Percentiles rank a stretch among this genome's conserved stretches.
These are phyloP conservation scores for Phengaris arion DNA, from an alignment of 2,888 invertebrate genomes.

Conservation along the genomic window DNA sequence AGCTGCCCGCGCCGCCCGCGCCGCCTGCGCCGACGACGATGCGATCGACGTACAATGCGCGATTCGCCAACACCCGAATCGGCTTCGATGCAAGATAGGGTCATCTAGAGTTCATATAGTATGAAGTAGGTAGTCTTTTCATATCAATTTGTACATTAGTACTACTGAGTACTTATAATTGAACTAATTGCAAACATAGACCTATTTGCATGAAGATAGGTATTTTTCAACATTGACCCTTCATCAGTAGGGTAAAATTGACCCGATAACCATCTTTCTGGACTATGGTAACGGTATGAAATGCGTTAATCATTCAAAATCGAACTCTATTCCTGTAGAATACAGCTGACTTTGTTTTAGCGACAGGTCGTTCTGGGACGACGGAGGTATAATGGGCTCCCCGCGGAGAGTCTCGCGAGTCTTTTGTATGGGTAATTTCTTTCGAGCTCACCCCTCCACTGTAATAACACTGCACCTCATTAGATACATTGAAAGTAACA, in stretches of 20 bases:
- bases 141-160: too few species aligned
- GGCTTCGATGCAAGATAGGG: not conserved
- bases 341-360: conserved; percentile 35
- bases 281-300: conserved; percentile 47
- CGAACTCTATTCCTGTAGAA: conserved; percentile 31
- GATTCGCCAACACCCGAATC: not conserved
- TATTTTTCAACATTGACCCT: conserved; percentile 37
- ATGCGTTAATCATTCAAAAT: conserved; percentile 30
- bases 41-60: not conserved
- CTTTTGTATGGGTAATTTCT: conserved; percentile 61
- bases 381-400: conserved; percentile 54
- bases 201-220: not conserved
- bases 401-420: conserved; percentile 53
- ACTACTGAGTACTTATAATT: too few species aligned
- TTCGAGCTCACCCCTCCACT: conserved; percentile 49
- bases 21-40: not conserved
- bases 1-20: conserved; percentile 29
- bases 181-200: not conserved
- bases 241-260: conserved; percentile 43
- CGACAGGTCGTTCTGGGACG: conserved; percentile 21
- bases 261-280: conserved; percentile 55
- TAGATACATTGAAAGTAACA: conserved; percentile 41
- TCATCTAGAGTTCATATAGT: not conserved
- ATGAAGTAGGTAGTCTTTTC: too few species aligned
- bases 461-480: conserved; percentile 53